Evolutionary conservation across 2,113 vertebrate species (phyloP), one percentile per base, ranked within the genome.

Genomic region (Lathamus discolor): DNA sequence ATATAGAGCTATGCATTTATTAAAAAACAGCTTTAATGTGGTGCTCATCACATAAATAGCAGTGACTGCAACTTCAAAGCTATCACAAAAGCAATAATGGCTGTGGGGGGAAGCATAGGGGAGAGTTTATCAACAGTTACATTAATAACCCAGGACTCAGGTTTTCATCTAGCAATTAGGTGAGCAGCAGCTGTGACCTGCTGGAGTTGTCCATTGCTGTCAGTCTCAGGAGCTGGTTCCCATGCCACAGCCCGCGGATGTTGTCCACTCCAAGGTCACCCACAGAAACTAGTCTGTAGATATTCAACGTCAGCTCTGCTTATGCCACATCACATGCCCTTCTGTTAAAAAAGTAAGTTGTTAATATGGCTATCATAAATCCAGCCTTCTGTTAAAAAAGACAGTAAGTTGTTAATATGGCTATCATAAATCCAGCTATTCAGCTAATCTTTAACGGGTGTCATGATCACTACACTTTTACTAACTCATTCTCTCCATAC

Each of bases 161-260:
- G 82, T 97, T 97, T 96, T 84, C 82, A 59, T 93, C 95, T 95
- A 35, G 61, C 96, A 96, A 20, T 96, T 96, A 97, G 62, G 84
- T 97, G 84, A 95, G 97, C 85, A 88, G 93, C 91, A 95, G 81
- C 95, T 93, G 90, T 96, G 96, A 97, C 95, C 93, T 93, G 89
- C 88, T 94, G 92, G 86, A 93, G 55, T 75, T 90, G 25, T 93
- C 92, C 81, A 17, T 83, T 94, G 79, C 80, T 94, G 92, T 83
- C 61, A 49, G 1, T 82, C 37, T 90, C 7, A 5, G 66, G 75
- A 69, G 55, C 90, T 83, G 83, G 10, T 70, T 93, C 94, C 83
- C 41, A 41, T 81, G 55, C 44, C 24, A 46, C 61, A 91, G 55
- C 54, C 90, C 16, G 6, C 91, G 95, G 94, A 87, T 52, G 62